phyloP scores from a whole-genome alignment of 2,888 invertebrate species.

The Platycnemis pennipes region DNA sequence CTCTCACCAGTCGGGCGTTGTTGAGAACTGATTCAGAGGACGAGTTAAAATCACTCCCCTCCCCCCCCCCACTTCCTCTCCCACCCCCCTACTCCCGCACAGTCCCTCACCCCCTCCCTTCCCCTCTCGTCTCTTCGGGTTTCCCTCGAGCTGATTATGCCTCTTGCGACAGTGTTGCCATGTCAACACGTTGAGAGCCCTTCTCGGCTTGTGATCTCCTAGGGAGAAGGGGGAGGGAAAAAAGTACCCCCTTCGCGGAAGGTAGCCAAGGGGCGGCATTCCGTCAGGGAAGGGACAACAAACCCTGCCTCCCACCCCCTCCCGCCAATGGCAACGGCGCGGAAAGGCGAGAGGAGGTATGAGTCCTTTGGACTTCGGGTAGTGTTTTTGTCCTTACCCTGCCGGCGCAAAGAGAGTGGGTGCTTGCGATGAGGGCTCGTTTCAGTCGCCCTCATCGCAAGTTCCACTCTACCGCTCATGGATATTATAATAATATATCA shows the following conservation, averaged over 20 bases:
- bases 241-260: background rate
- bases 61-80: background rate
- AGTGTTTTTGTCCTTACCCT: background rate
- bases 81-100: background rate
- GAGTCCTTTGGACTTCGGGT: background rate
- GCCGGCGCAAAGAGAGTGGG: background rate
- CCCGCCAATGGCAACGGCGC: background rate
- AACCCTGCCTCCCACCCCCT: background rate
- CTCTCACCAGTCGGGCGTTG: background rate
- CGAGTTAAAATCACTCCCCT: background rate
- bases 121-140: slow-evolving; percentile 26
- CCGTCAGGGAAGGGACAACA: background rate
- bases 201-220: background rate
- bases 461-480: no score
- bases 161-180: slow-evolving; percentile 42
- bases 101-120: background rate
- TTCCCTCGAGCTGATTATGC: slow-evolving; percentile 54
- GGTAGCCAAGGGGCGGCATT: background rate
- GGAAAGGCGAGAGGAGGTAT: background rate
- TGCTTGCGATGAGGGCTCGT: background rate
- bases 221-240: background rate
- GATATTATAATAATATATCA: no score
- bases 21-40: slow-evolving; percentile 51
- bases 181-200: background rate
- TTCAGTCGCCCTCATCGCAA: background rate